Conservation (phyloP, 2,113 vertebrate genomes). For the Heliornis fulica region DNA sequence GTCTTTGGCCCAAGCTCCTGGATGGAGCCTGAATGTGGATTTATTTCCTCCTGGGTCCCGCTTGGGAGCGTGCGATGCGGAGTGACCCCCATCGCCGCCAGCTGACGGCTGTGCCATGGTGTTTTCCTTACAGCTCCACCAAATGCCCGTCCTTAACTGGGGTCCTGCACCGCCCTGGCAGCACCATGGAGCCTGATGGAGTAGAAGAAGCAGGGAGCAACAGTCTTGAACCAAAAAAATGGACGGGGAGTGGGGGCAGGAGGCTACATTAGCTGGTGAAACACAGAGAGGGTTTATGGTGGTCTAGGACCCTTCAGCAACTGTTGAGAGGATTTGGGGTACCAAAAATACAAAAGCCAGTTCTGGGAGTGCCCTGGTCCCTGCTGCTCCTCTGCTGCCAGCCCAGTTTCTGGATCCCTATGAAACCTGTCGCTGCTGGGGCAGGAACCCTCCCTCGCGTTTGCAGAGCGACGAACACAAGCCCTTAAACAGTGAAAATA, state of each 20-base stretch:
- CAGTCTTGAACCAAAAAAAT: neutral
- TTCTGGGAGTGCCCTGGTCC: neutral
- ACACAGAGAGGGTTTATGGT: neutral
- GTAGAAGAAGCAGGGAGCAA: neutral
- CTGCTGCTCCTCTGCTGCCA: neutral
- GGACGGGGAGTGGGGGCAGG: too few species aligned
- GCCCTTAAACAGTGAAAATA: conserved; percentile 19
- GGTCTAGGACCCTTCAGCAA: conserved; percentile 8
- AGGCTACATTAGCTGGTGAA: neutral
- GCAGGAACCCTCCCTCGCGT: neutral
- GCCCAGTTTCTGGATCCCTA: neutral
- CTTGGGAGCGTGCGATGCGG: neutral
- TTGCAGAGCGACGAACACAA: neutral
- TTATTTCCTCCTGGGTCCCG: neutral
- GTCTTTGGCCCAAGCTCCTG: neutral
- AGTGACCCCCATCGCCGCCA: neutral
- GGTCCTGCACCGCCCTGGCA: neutral
- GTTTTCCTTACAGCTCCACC: neutral
- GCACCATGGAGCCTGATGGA: neutral
- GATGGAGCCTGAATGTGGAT: neutral
- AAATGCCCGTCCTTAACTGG: neutral
- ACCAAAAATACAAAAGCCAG: neutral
- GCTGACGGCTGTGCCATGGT: neutral
- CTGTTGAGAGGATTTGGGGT: neutral
- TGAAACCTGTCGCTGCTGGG: neutral